Evolutionary conservation across 37 sponge, comb jelly and placozoan species (phyloP).

Genomic region (Ephydatia muelleri): DNA sequence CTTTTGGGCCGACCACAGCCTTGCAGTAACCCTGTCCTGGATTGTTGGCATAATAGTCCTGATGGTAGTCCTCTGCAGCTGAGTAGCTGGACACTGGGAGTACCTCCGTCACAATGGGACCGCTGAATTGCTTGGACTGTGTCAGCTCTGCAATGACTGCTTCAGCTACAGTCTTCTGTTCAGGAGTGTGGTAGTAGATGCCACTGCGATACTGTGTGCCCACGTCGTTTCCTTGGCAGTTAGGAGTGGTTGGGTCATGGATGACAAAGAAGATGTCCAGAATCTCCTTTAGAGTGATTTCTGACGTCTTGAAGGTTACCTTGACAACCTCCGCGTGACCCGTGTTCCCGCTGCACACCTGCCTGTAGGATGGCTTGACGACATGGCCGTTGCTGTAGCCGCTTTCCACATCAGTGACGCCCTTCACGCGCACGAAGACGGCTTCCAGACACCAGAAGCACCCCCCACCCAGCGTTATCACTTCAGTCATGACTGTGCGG

Average conservation of each 20-base stretch:
- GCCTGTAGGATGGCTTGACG: constrained; percentile 7
- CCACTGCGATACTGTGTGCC: constrained; percentile 16
- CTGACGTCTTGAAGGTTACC: background rate
- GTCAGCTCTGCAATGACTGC: background rate
- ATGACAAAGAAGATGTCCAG: constrained; percentile 4
- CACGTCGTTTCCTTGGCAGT: constrained; percentile 7
- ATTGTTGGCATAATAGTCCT: constrained; percentile 14
- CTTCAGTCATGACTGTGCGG: background rate
- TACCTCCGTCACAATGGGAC: background rate
- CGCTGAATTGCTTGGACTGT: background rate
- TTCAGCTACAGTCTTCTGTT: background rate
- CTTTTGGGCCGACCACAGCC: background rate
- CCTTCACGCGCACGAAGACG: background rate
- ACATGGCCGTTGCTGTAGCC: constrained; percentile 4
- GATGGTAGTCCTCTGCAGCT: constrained; percentile 19
- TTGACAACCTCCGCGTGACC: constrained; percentile 15
- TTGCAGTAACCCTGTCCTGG: background rate
- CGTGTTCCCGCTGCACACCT: constrained; percentile 11
- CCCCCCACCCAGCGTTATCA: background rate
- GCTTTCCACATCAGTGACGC: background rate
- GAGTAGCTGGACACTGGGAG: background rate
- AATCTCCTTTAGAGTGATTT: background rate
- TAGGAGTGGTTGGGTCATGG: constrained; percentile 16
- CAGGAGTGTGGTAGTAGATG: background rate
- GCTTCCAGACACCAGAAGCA: constrained; percentile 19